Evolutionary conservation across 1,140 invertebrate species (phyloP).

Genomic region (Himalopsyche phryganea): DNA sequence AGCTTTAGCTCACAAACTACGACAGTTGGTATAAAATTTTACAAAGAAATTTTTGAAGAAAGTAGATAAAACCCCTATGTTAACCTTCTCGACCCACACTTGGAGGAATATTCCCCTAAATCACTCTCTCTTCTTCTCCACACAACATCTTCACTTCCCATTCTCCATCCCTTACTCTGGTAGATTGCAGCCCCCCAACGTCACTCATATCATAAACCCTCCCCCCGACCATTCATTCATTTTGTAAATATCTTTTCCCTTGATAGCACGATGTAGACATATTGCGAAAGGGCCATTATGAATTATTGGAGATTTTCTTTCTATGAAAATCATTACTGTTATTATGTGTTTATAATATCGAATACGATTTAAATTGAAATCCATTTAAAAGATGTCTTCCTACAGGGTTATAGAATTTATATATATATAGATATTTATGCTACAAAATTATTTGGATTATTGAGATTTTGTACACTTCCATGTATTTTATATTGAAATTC

Average conservation of each 20-base stretch:
- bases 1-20: no score
- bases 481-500: no score
- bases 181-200: slow-evolving; percentile 1
- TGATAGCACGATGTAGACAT: not conserved
- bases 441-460: no score
- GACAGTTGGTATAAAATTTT: no score
- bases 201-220: slow-evolving; percentile 19
- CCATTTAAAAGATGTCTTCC: no score
- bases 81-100: no score
- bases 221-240: slow-evolving; percentile 14
- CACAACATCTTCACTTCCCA: not conserved
- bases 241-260: slow-evolving; percentile 18
- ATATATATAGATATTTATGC: no score
- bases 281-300: not conserved
- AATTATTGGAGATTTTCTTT: not conserved
- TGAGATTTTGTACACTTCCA: no score
- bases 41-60: no score
- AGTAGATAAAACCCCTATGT: no score
- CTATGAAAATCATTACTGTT: not conserved
- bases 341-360: not conserved
- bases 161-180: not conserved
- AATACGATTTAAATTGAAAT: no score
- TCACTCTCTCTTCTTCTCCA: not conserved
- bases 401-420: no score
- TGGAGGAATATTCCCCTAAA: not conserved